phyloP scores from a whole-genome alignment of 2,797 vertebrate genomes.

The Aeoliscus strigatus region DNA sequence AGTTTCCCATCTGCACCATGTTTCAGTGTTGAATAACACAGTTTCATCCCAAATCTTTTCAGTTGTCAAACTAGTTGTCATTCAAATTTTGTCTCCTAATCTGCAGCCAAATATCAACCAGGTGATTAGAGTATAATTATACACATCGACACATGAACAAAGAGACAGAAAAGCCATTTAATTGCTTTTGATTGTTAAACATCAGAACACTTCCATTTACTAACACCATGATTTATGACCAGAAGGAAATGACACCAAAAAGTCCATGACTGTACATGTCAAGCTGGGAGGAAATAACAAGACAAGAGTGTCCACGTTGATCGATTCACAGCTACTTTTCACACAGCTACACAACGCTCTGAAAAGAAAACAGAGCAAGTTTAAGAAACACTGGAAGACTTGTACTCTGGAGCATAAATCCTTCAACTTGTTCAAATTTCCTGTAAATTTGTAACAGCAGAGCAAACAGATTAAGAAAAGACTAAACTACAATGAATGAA shows the following conservation, averaged over 20 bases:
- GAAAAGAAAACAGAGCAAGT: conserved; percentile 1
- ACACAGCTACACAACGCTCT: not conserved
- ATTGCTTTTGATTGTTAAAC: not conserved
- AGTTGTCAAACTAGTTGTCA: conserved; percentile 25
- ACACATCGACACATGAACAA: not conserved
- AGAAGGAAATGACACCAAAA: not conserved
- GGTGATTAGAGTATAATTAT: no score
- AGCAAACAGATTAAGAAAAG: not conserved
- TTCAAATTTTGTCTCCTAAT: conserved; percentile 12
- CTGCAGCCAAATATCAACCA: not conserved
- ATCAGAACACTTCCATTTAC: not conserved
- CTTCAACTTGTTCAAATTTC: not conserved
- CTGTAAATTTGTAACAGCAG: not conserved
- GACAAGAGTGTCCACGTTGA: not conserved
- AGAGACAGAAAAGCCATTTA: not conserved
- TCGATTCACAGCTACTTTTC: conserved; percentile 5
- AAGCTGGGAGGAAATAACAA: no score
- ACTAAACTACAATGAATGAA: no score
- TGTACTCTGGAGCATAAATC: conserved; percentile 6
- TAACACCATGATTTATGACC: not conserved
- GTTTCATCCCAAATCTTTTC: no score
- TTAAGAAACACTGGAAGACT: conserved; percentile 31
- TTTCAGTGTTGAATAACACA: no score
- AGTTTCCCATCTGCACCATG: no score
- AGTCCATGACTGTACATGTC: no score